Conservation (phyloP, 2,797 vertebrate genomes). For the Anabacerthia variegaticeps region DNA sequence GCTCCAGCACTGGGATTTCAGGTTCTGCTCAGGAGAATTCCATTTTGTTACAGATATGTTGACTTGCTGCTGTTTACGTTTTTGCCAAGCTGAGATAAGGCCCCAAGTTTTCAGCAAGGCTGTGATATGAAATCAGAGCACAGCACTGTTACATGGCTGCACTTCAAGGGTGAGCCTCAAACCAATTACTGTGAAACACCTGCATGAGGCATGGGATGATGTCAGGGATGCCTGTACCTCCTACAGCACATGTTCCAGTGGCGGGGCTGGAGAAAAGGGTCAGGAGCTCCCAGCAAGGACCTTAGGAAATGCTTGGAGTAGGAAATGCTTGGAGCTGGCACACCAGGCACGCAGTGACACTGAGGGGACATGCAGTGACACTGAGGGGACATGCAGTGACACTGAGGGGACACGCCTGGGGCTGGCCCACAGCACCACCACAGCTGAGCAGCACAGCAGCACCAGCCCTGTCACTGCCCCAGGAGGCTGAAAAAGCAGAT, state of each 20-base stretch:
- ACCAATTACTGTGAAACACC: fast-evolving
- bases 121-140: neutral
- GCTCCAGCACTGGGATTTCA: neutral
- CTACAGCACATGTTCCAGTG: fast-evolving
- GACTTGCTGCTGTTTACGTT: neutral
- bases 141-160: fast-evolving
- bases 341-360: fast-evolving
- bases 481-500: neutral
- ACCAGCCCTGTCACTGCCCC: neutral
- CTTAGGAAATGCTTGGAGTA: fast-evolving
- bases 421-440: neutral
- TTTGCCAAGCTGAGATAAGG: neutral
- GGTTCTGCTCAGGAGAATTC: neutral
- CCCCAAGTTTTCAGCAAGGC: neutral
- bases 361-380: neutral
- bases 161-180: neutral
- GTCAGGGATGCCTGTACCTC: fast-evolving
- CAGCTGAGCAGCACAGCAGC: neutral
- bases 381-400: neutral
- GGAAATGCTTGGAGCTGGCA: fast-evolving
- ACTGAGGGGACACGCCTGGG: neutral
- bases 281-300: neutral
- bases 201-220: fast-evolving
- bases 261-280: fast-evolving
- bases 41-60: neutral